Percentiles rank a stretch among this genome's conserved stretches.
phyloP scores from a whole-genome alignment of 1,140 invertebrate species.

The Halyomorpha halys region DNA sequence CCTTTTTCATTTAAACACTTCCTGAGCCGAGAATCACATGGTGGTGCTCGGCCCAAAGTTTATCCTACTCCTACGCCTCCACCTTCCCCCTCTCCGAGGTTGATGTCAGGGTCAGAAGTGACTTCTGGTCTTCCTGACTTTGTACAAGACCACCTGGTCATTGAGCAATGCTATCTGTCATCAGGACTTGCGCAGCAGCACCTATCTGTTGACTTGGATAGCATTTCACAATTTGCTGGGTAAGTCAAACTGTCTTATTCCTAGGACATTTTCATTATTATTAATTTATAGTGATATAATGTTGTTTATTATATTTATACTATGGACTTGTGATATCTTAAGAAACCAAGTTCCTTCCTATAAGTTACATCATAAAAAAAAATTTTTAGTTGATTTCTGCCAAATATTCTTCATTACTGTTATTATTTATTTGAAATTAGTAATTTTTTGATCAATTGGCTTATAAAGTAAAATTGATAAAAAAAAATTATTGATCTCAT shows the following conservation, averaged over 20 bases:
- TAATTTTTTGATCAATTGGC: too few species aligned
- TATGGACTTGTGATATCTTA: too few species aligned
- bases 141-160: conserved; percentile 48
- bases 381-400: too few species aligned
- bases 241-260: conserved; percentile 10
- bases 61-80: conserved; percentile 26
- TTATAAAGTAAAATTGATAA: too few species aligned
- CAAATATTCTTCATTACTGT: too few species aligned
- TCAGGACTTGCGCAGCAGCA: conserved; percentile 17
- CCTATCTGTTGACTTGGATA: conserved; percentile 36
- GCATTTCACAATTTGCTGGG: conserved; percentile 38
- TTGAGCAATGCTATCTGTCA: conserved; percentile 42
- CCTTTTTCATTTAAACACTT: conserved; percentile 75
- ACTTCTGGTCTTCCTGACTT: conserved; percentile 44
- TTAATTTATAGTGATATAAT: too few species aligned
- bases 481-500: too few species aligned
- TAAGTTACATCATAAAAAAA: too few species aligned
- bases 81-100: conserved; percentile 9
- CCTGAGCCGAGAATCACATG: conserved; percentile 43
- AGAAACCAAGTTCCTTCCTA: too few species aligned
- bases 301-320: too few species aligned
- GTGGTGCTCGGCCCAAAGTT: conserved; percentile 27
- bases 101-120: conserved; percentile 25
- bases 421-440: too few species aligned
- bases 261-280: neutral